These are phyloP conservation scores for Colossoma macropomum DNA, from an alignment of 2,113 vertebrate genomes.

Conservation along the genomic window DNA sequence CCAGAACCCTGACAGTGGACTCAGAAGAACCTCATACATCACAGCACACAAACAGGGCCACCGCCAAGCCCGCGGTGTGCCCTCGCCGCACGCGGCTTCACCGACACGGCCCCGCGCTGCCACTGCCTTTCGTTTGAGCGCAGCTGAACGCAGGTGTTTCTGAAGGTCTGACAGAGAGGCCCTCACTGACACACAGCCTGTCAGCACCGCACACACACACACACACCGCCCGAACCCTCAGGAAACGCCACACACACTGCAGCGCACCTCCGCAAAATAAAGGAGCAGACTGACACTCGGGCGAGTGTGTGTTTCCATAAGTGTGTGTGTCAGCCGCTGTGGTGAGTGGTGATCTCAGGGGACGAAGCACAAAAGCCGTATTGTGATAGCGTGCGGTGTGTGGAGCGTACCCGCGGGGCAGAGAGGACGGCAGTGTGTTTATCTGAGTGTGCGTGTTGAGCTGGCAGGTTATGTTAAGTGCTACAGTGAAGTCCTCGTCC, in stretches of 20 bases:
- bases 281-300: constrained; percentile 29
- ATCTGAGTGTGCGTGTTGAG: neutral
- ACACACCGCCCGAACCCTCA: constrained; percentile 19
- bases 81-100: neutral
- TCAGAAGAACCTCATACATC: neutral
- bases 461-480: constrained; percentile 21
- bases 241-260: constrained; percentile 37
- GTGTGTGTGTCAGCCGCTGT: constrained; percentile 34
- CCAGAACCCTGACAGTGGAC: neutral
- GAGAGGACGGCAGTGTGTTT: constrained; percentile 13
- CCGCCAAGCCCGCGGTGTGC: neutral
- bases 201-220: constrained; percentile 11
- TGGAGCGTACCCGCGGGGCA: constrained; percentile 23
- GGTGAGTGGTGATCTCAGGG: constrained; percentile 23
- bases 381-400: constrained; percentile 37
- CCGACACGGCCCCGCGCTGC: neutral
- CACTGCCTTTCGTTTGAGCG: constrained; percentile 34
- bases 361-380: constrained; percentile 41
- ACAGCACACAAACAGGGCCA: neutral
- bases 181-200: constrained; percentile 40
- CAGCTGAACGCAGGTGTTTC: constrained; percentile 30
- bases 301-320: constrained; percentile 5
- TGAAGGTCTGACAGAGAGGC: constrained; percentile 34
- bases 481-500: neutral
- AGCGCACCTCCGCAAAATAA: constrained; percentile 25